Conservation (phyloP, 2,113 vertebrate genomes). For the Scomber colias region DNA sequence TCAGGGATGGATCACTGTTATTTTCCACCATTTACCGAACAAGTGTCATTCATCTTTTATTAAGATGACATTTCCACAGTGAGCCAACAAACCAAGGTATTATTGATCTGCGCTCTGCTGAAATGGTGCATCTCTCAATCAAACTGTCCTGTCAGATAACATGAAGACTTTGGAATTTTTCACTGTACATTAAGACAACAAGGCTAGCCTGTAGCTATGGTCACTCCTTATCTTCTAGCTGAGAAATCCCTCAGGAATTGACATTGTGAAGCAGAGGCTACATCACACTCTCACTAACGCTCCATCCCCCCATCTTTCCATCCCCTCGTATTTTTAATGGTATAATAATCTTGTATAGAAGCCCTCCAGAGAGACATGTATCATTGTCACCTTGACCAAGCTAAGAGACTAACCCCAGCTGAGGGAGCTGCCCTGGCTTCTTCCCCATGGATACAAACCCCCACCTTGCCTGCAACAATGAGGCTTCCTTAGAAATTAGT, state of each 20-base stretch:
- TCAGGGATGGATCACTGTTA: constrained; percentile 28
- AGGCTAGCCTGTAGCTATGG: constrained; percentile 42
- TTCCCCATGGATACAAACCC: constrained; percentile 44
- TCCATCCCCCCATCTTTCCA: constrained; percentile 29
- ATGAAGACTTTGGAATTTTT: constrained; percentile 28
- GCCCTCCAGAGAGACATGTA: constrained; percentile 64
- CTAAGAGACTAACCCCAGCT: constrained; percentile 53
- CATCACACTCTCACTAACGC: constrained; percentile 17
- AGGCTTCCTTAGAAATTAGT: constrained; percentile 54
- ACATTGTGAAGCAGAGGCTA: constrained; percentile 49
- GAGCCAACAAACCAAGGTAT: constrained; percentile 43
- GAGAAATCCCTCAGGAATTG: constrained; percentile 46
- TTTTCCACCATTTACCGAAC: constrained; percentile 17
- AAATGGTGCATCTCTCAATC: constrained; percentile 66
- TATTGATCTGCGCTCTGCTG: constrained; percentile 64
- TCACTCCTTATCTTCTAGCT: constrained; percentile 41
- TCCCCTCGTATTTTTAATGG: constrained; percentile 53
- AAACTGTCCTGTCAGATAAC: constrained; percentile 64
- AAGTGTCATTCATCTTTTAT: constrained; percentile 64
- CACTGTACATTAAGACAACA: constrained; percentile 33
- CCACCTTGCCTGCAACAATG: constrained; percentile 23
- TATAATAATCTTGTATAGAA: constrained; percentile 53
- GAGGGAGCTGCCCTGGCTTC: constrained; percentile 42
- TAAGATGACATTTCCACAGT: constrained; percentile 55
- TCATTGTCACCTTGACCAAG: constrained; percentile 76